These are phyloP conservation scores for Mus spretus DNA, from an alignment of 2,797 vertebrate species.

Conservation along the genomic window DNA sequence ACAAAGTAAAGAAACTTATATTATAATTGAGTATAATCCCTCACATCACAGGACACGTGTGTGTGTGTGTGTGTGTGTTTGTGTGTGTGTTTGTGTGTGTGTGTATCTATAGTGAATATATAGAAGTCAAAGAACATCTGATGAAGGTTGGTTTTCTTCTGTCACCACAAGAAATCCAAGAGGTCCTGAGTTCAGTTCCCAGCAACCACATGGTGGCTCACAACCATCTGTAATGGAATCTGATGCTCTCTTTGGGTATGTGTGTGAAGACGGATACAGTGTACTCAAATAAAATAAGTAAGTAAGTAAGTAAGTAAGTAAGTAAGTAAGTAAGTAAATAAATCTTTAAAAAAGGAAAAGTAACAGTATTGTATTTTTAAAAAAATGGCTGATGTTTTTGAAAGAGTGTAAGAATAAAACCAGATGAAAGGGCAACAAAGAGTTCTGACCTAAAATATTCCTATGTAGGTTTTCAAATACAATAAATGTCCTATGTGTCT, in stretches of 20 bases:
- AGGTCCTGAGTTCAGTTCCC: not conserved
- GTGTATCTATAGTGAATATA: not conserved
- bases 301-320: not conserved
- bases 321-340: not conserved
- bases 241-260: not conserved
- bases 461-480: conserved; percentile 23
- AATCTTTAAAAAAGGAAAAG: not conserved
- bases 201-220: not conserved
- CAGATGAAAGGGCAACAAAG: not conserved
- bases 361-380: not conserved
- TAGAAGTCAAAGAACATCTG: not conserved
- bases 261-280: not conserved
- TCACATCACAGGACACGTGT: not conserved
- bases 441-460: not conserved
- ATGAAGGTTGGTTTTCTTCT: not conserved
- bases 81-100: not conserved
- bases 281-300: not conserved
- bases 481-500: conserved; percentile 42
- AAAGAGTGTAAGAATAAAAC: not conserved
- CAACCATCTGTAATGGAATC: not conserved
- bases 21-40: not conserved
- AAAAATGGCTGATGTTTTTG: not conserved
- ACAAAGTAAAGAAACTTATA: not conserved
- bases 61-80: not conserved
- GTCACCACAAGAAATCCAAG: too few relatives aligned